Evolutionary conservation across 2,797 vertebrate species (phyloP), one percentile per base, ranked within the genome.

Genomic region (Aythya fuligula): DNA sequence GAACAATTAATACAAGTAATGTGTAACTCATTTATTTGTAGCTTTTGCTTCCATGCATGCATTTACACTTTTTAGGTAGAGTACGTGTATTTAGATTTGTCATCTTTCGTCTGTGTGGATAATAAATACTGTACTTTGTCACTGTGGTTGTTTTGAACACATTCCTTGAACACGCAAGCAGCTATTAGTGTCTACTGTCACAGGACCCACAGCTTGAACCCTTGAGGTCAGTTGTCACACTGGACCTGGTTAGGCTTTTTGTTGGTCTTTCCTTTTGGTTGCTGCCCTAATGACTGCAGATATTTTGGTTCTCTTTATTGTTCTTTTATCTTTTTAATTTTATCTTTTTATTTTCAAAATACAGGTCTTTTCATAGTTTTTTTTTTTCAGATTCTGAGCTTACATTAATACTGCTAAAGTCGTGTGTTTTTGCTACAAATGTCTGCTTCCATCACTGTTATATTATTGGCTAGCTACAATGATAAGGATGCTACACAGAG

Each of bases 361-460:
- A 34, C 56, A 58, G 67, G 84, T 43, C 13, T 57, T 51, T 61
- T 30, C 25, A 20, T 41, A 75, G 45, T 84, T 43, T 65, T 88
- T 93, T 93, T 93, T 93, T 93, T 90, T 90, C 69, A 62, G 27
- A 71, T 76, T 73, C 70, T 51, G 57, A 76, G 57, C 79, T 64
- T 86, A 56, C 25, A 24, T 70, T 51, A 39, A 11, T 22, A 13
- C 84, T 81, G 69, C 82, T 70, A 21, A 57, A 51, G 53, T 74
- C 34, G 15, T 75, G 84, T 57, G 41, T 67, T 83, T 87, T 43
- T 32, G 73, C 77, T 43, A 7, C 82, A 61, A 57, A 39, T 64
- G 58, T 27, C 24, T 22, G 36, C 65, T 87, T 72, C 89, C 36
- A 8, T 89, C 65, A 14, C 53, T 41, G 61, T 74, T 39, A 20